Evolutionary conservation across 2,113 vertebrate species (phyloP), one percentile per base, ranked within the genome.

Genomic region (Eulemur rufifrons): DNA sequence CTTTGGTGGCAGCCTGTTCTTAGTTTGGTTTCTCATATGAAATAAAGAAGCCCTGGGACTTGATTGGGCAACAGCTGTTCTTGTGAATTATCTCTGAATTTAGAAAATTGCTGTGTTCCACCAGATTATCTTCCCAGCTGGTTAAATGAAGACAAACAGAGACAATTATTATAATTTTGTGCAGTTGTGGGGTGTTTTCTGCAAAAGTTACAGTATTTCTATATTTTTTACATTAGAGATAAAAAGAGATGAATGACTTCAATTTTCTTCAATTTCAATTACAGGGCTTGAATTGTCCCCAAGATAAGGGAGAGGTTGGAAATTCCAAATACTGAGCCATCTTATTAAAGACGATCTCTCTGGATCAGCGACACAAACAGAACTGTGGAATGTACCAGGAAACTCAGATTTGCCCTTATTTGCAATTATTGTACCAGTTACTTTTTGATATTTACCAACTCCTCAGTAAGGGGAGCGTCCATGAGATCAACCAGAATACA

Each of bases 161-260:
- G 92, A 91, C 94, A 95, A 97, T 98, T 96, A 97, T 97, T 97
- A 94, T 98, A 97, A 98, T 97, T 97, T 85, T 74, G 94, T 52
- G 90, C 87, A 45, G 85, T 95, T 95, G 87, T 83, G 54, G 87
- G 94, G 68, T n/a, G 45, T 85, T 87, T 92, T 85, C 95, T 83
- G n/a, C 50, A 94, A 91, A 97, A 95, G 94, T 97, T 97, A 97
- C 71, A 92, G 92, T 96, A 97, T 96, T 97, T 95, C 97, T 97
- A 69, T 97, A 94, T 95, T 97, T 97, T 97, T 95, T 98, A 96
- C 97, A 96, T 97, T 97, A 97, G 94, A 94, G 96, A 96, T 88
- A 95, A 95, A 97, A 96, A 94, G 84, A 98, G 86, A 98, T 90
- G 95, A 97, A 97, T 96, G 97, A 92, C 87, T 96, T 97, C 94